Percentiles rank a stretch among this genome's conserved stretches.
These are phyloP conservation scores for Eospalax fontanierii DNA, from an alignment of 2,797 vertebrate species.

Conservation along the genomic window DNA sequence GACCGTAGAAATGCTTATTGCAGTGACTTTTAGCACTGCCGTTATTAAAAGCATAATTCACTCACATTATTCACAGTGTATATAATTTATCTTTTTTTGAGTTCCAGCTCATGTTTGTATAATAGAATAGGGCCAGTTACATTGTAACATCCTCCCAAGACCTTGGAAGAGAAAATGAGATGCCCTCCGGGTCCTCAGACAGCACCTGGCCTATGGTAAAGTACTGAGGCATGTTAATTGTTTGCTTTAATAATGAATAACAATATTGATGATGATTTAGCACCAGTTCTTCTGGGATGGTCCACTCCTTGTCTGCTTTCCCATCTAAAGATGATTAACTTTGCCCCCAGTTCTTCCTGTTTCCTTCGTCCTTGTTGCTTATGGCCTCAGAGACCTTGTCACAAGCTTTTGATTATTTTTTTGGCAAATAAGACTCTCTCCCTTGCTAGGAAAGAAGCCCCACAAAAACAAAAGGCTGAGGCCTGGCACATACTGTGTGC, in stretches of 20 bases:
- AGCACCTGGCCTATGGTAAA: background rate
- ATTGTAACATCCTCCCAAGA: background rate
- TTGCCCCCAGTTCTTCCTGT: no score
- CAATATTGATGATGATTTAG: background rate
- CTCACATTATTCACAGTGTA: slow-evolving; percentile 88
- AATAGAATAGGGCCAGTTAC: background rate
- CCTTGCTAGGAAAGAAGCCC: background rate
- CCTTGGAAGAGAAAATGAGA: background rate
- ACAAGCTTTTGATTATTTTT: background rate
- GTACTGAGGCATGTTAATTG: background rate
- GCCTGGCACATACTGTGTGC: background rate
- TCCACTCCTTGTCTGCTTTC: background rate
- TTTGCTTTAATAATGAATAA: background rate
- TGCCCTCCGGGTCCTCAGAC: background rate
- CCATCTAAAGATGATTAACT: background rate
- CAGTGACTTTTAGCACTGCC: slow-evolving; percentile 87
- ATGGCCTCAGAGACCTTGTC: background rate
- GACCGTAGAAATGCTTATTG: slow-evolving; percentile 88
- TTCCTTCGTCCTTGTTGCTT: background rate
- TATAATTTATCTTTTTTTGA: slow-evolving; percentile 87
- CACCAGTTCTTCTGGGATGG: background rate
- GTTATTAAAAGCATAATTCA: slow-evolving; percentile 89
- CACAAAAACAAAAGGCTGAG: background rate
- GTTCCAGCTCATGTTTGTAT: slow-evolving; percentile 83
- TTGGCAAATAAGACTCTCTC: background rate